Conservation (phyloP, 2,888 invertebrate genomes). For the Tuta absoluta region DNA sequence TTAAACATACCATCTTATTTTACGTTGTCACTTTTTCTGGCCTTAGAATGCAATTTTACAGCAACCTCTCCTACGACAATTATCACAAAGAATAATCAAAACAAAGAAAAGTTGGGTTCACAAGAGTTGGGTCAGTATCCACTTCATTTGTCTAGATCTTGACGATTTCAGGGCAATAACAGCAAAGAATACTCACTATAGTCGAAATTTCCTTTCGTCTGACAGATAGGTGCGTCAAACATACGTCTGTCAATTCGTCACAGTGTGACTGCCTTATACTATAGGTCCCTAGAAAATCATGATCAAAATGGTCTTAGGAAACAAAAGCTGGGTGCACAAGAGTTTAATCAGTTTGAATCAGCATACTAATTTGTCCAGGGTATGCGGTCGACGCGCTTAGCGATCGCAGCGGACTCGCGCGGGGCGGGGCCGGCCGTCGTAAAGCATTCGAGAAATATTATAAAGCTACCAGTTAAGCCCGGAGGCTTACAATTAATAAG, state of each 20-base stretch:
- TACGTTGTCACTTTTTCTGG: background rate
- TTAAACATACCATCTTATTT: no score
- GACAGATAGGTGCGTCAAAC: no score
- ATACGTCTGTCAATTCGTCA: no score
- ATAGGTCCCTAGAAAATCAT: no score
- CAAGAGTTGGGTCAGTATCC: slow-evolving; percentile 50
- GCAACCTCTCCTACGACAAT: background rate
- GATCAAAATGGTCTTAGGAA: no score
- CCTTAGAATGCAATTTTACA: background rate
- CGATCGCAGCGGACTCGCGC: slow-evolving; percentile 50
- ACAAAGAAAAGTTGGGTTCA: slow-evolving; percentile 53
- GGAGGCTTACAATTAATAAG: slow-evolving; percentile 75
- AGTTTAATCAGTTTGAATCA: slow-evolving; percentile 56
- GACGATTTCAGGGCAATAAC: no score
- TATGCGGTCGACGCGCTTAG: slow-evolving; percentile 52
- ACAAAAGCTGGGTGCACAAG: slow-evolving; percentile 55
- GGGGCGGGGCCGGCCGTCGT: slow-evolving; percentile 66
- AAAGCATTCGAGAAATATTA: slow-evolving; percentile 73
- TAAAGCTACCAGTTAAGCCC: slow-evolving; percentile 72
- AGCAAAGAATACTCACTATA: no score
- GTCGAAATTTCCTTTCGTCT: no score
- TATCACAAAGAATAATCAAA: slow-evolving; percentile 35
- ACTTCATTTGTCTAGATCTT: no score
- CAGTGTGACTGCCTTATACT: no score
- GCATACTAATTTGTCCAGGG: slow-evolving; percentile 68